A percentile compares a stretch with the other conserved stretches of the same genome.
phyloP scores from a whole-genome alignment of 2,797 vertebrate species.

The Anomalospiza imberbis region DNA sequence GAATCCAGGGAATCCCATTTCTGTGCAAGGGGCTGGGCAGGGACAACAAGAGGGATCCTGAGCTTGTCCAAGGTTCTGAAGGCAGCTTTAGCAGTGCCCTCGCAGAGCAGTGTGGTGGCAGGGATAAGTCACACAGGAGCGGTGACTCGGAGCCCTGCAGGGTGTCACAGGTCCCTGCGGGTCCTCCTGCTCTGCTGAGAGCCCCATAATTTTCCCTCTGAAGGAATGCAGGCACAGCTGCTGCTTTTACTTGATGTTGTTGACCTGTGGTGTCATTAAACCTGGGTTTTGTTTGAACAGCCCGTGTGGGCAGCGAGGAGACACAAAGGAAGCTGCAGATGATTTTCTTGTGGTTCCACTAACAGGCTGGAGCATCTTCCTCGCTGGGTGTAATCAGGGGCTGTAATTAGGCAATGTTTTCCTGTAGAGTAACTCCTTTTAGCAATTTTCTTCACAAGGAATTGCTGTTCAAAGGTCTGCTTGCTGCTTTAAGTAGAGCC shows the following conservation, averaged over 20 bases:
- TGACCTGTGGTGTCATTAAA: not conserved
- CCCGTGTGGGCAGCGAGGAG: not conserved
- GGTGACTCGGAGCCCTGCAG: not conserved
- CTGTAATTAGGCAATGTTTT: not conserved
- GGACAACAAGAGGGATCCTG: not conserved
- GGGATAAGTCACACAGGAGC: not conserved
- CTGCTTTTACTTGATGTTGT: not conserved
- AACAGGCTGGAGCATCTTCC: constrained; percentile 39
- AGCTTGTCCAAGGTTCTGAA: not conserved
- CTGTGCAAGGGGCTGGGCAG: not conserved
- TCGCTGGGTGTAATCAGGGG: not conserved
- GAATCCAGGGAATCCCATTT: not conserved
- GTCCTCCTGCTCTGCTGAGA: not conserved
- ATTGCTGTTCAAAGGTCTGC: constrained; percentile 5
- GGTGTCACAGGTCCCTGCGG: not conserved
- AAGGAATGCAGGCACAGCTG: constrained; percentile 7
- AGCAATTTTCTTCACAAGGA: not conserved
- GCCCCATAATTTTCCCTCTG: not conserved
- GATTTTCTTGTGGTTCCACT: constrained; percentile 36
- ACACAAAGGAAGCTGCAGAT: not conserved
- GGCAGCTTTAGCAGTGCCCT: not conserved
- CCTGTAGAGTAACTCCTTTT: not conserved
- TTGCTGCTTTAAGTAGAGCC: not conserved
- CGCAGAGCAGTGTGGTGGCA: not conserved
- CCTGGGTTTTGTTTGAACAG: not conserved